phyloP scores from a whole-genome alignment of 2,797 vertebrate species.

The Hypotaenidia okinawae region DNA sequence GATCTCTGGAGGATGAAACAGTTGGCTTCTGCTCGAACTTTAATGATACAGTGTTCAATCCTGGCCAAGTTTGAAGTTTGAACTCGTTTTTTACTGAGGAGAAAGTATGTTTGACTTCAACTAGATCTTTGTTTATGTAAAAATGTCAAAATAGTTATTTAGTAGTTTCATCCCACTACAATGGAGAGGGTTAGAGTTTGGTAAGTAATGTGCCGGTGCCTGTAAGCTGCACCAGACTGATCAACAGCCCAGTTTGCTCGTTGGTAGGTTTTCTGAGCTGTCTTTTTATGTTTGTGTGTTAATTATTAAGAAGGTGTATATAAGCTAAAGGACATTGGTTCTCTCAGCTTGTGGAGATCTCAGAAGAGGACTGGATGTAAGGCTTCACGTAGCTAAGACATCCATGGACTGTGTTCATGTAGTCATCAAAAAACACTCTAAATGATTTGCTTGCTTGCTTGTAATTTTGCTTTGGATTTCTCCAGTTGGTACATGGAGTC shows the following conservation, averaged over 20 bases:
- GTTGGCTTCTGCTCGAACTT: constrained; percentile 28
- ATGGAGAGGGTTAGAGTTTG: background rate
- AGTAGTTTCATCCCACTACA: background rate
- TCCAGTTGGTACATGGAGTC: background rate
- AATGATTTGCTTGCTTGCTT: background rate
- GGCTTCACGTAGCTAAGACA: background rate
- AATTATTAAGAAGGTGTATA: background rate
- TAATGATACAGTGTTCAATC: background rate
- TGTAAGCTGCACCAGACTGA: background rate
- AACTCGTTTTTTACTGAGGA: background rate
- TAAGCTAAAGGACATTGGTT: background rate
- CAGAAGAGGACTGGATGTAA: background rate
- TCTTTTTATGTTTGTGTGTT: background rate
- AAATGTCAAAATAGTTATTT: background rate
- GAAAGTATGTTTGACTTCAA: background rate
- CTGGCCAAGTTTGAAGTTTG: background rate
- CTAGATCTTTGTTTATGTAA: background rate
- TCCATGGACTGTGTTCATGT: background rate
- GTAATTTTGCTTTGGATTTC: background rate
- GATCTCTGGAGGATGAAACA: constrained; percentile 28
- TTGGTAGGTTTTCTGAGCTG: background rate
- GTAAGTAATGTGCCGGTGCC: background rate
- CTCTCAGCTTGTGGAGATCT: background rate
- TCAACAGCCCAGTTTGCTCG: background rate
- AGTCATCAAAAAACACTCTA: background rate